Base-by-base conservation (phyloP, 2,113 vertebrate genomes). In the Scomber japonicus region DNA sequence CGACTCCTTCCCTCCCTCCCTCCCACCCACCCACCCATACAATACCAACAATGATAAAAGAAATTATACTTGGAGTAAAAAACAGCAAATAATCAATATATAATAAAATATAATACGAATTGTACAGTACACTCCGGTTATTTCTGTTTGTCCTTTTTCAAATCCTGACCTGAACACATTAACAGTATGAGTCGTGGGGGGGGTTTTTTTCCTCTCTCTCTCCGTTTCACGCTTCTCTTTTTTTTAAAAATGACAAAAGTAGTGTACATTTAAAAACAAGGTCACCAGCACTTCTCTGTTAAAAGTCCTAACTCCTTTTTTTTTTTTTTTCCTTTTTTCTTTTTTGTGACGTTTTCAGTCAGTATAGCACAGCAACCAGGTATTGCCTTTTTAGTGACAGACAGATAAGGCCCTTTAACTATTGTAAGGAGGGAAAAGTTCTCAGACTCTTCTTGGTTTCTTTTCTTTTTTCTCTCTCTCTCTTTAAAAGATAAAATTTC, bases 31-130 rank as follows among this genome's bases (percentile, higher is more conserved):
- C 91, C 89, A 81, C 87, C 91, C 90, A 57, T 79, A 94, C 92
- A 89, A 93, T 90, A 94, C 90, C 91, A 91, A 93, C 91, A 86
- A 92, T 83, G 78, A 94, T 87, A 86, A 92, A 92, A 90, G 75
- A 90, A 94, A 88, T 59, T 72, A 93, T 92, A 93, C 84, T 86
- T 88, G 83, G 88, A 90, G 82, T 91, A 92, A 92, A 93, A 94
- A 92, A 92, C 83, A 87, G 87, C 88, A 88, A 88, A 92, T 88
- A 80, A 91, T 92, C 86, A 91, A 92, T 93, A 93, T 90, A 90
- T 94, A 93, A 94, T 94, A 94, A 95, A 95, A 95, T 95, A 94
- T 93, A 94, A 94, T 95, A 94, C 88, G 88, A 91, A 94, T 93
- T 95, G 90, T 95, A 95, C 94, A 95, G 91, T 94, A 95, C 91